Evolutionary conservation across 2,888 invertebrate species (phyloP).

Genomic region (Dryomyza anilis): DNA sequence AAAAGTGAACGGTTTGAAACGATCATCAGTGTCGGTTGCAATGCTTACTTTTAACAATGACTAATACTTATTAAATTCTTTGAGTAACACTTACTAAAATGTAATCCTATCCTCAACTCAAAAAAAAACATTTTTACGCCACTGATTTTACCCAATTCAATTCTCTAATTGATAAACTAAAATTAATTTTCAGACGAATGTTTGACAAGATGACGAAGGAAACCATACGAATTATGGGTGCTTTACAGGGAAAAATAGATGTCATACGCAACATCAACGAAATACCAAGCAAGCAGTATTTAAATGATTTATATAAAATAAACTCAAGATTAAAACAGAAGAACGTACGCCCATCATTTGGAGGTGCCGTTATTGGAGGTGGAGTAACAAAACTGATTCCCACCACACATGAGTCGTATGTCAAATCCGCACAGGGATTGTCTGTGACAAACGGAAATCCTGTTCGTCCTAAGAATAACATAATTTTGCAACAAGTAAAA

Average conservation of each 20-base stretch:
- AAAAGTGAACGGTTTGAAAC: too few species aligned
- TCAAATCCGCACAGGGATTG: too few species aligned
- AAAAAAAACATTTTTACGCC: too few species aligned
- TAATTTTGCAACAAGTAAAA: neutral
- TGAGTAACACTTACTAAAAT: too few species aligned
- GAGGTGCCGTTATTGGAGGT: slow-evolving; percentile 43
- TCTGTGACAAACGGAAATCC: neutral
- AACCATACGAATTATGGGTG: slow-evolving; percentile 47
- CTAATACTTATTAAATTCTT: too few species aligned
- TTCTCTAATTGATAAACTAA: too few species aligned
- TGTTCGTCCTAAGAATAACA: too few species aligned
- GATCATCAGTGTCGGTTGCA: too few species aligned
- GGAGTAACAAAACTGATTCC: slow-evolving; percentile 47
- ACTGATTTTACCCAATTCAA: too few species aligned
- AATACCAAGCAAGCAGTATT: slow-evolving; percentile 51
- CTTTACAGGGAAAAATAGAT: slow-evolving; percentile 45
- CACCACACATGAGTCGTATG: too few species aligned
- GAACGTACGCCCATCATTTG: slow-evolving; percentile 48
- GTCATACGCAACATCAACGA: slow-evolving; percentile 54
- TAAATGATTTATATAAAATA: slow-evolving; percentile 53
- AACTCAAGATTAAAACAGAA: slow-evolving; percentile 42
- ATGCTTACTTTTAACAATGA: too few species aligned
- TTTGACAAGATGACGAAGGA: slow-evolving; percentile 54
- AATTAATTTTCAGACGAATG: slow-evolving; percentile 41
- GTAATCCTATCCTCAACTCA: too few species aligned